Percentiles rank a stretch among this genome's conserved stretches.
These are phyloP conservation scores for Craseonycteris thonglongyai DNA, from an alignment of 2,113 vertebrate genomes.

Conservation along the genomic window DNA sequence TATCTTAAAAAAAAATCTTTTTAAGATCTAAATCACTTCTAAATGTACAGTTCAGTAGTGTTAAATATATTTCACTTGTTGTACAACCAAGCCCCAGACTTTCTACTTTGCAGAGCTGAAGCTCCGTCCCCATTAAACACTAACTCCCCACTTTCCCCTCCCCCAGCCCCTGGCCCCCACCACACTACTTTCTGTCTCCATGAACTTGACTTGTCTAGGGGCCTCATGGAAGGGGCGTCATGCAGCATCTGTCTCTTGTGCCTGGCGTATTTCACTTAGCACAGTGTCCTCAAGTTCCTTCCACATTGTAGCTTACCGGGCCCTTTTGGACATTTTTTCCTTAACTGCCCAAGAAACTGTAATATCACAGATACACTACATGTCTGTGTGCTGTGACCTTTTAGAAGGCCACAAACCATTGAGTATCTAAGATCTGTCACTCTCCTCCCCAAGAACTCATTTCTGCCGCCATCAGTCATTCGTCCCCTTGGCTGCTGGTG, in stretches of 20 bases:
- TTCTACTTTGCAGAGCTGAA: neutral
- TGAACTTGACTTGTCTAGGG: too few species aligned
- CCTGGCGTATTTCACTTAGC: neutral
- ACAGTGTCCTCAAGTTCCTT: neutral
- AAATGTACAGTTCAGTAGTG: neutral
- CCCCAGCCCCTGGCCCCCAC: neutral
- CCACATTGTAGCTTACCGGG: neutral
- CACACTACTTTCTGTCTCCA: neutral
- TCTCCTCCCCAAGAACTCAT: neutral
- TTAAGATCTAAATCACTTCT: neutral
- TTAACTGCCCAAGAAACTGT: neutral
- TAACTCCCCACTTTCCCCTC: accelerated
- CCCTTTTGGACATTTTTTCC: neutral
- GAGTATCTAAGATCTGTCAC: neutral
- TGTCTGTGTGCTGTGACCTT: neutral
- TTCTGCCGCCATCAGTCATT: neutral
- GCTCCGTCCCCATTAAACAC: neutral
- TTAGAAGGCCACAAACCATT: neutral
- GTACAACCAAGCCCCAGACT: neutral
- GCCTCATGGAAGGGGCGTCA: neutral
- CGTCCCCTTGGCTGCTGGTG: neutral
- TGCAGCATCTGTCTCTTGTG: neutral
- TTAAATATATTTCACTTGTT: neutral
- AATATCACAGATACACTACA: neutral
- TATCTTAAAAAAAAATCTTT: too few species aligned